Percentiles rank a stretch among this genome's conserved stretches.
Conservation (phyloP, 2,888 invertebrate genomes). For the Calameuta pallipes region DNA sequence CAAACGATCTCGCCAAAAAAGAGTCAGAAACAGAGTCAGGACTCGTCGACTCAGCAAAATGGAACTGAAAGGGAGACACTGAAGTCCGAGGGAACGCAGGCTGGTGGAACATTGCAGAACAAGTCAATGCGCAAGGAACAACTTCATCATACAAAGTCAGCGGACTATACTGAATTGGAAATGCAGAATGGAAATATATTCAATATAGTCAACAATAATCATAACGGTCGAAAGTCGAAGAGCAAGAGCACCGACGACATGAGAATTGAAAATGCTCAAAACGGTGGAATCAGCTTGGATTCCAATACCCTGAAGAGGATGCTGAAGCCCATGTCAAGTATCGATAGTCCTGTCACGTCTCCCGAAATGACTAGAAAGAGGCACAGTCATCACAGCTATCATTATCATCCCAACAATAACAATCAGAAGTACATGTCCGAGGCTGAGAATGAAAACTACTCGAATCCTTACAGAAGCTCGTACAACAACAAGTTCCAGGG, state of each 20-base stretch:
- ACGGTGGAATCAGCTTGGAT: slow-evolving; percentile 72
- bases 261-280: slow-evolving; percentile 67
- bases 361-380: slow-evolving; percentile 89
- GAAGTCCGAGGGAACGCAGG: slow-evolving; percentile 86
- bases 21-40: slow-evolving; percentile 70
- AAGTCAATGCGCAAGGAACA: slow-evolving; percentile 58
- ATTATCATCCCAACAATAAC: slow-evolving; percentile 61
- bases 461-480: slow-evolving; percentile 55
- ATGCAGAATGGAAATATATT: slow-evolving; percentile 63
- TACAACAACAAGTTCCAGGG: slow-evolving; percentile 61
- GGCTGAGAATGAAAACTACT: slow-evolving; percentile 65
- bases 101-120: slow-evolving; percentile 77
- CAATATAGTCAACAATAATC: slow-evolving; percentile 64
- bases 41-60: slow-evolving; percentile 57
- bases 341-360: slow-evolving; percentile 89
- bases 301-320: slow-evolving; percentile 91
- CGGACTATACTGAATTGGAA: slow-evolving; percentile 70
- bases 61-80: slow-evolving; percentile 68
- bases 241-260: slow-evolving; percentile 94
- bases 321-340: slow-evolving; percentile 93
- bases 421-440: slow-evolving; percentile 71
- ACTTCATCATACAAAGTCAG: slow-evolving; percentile 67
- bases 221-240: slow-evolving; percentile 75
- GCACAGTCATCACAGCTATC: slow-evolving; percentile 75
- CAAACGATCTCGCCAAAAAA: slow-evolving; percentile 66